A percentile compares a stretch with the other conserved stretches of the same genome.
These are phyloP conservation scores for Thymelicus acteon DNA, from an alignment of 2,888 invertebrate species.

Conservation along the genomic window DNA sequence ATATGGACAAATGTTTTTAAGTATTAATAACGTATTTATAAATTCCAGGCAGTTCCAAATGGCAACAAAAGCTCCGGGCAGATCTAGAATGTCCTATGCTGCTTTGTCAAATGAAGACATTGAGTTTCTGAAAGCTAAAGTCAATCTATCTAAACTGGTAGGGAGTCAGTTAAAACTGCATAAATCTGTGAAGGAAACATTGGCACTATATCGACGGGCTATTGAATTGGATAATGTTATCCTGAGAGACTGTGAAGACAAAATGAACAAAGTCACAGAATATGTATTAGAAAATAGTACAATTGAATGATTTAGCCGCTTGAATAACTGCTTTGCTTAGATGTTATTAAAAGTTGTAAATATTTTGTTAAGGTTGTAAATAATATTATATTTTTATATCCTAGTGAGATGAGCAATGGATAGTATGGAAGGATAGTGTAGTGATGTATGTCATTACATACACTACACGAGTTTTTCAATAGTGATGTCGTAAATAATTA, in stretches of 20 bases:
- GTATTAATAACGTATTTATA: neutral
- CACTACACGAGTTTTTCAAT: no score
- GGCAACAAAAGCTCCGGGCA: conserved; percentile 58
- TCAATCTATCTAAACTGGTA: conserved; percentile 65
- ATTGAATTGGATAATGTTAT: conserved; percentile 65
- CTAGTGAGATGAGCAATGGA: neutral
- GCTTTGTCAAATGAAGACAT: conserved; percentile 74
- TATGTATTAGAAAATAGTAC: conserved; percentile 73
- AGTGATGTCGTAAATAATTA: no score
- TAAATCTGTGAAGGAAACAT: conserved; percentile 60
- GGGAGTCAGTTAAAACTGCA: conserved; percentile 68
- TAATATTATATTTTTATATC: conserved; percentile 5
- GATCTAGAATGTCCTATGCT: conserved; percentile 66
- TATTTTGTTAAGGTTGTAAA: conserved; percentile 15
- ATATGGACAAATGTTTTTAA: neutral
- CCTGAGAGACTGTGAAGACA: conserved; percentile 60
- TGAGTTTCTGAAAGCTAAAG: conserved; percentile 71
- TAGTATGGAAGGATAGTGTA: neutral
- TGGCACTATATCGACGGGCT: conserved; percentile 57
- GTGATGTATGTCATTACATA: no score
- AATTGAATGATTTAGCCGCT: conserved; percentile 46
- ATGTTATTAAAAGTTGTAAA: neutral
- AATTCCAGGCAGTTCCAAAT: conserved; percentile 69
- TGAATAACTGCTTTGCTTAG: no score
- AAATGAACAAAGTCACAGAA: conserved; percentile 63